phyloP scores from a whole-genome alignment of 1,140 invertebrate species.

The Ridgeia piscesae region DNA sequence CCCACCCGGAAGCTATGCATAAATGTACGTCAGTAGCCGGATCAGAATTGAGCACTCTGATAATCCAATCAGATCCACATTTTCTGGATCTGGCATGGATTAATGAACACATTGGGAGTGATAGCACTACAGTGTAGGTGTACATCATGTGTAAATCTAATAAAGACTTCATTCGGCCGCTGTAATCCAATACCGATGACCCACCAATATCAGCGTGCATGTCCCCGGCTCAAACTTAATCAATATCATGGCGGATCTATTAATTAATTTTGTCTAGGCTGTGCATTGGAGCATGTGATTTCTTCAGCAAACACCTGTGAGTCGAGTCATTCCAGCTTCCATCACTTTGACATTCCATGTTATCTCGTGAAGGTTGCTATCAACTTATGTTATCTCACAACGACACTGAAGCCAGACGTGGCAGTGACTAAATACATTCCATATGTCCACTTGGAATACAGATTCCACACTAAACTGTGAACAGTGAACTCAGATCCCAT shows the following conservation, averaged over 20 bases:
- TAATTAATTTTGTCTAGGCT: not conserved
- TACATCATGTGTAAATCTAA: not conserved
- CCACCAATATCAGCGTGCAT: not conserved
- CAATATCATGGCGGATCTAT: not conserved
- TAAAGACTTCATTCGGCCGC: not conserved
- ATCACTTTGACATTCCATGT: not conserved
- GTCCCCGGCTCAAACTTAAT: not conserved
- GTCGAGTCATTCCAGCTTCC: not conserved
- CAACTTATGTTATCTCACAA: not conserved
- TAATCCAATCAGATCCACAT: not conserved
- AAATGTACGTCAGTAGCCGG: not conserved
- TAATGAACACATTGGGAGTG: not conserved
- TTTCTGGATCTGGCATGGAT: not conserved
- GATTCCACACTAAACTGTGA: not conserved
- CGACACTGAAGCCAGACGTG: not conserved
- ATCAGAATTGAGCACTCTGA: not conserved
- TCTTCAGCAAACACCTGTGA: not conserved
- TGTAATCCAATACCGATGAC: not conserved
- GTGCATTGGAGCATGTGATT: not conserved
- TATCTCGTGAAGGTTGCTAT: not conserved
- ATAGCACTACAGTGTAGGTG: not conserved
- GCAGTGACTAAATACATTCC: not conserved
- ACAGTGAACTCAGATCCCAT: too few species aligned
- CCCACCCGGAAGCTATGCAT: not conserved
- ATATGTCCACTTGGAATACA: not conserved